Evolutionary conservation across 2,113 vertebrate genomes (phyloP).

Genomic region (Nerophis lumbriciformis): DNA sequence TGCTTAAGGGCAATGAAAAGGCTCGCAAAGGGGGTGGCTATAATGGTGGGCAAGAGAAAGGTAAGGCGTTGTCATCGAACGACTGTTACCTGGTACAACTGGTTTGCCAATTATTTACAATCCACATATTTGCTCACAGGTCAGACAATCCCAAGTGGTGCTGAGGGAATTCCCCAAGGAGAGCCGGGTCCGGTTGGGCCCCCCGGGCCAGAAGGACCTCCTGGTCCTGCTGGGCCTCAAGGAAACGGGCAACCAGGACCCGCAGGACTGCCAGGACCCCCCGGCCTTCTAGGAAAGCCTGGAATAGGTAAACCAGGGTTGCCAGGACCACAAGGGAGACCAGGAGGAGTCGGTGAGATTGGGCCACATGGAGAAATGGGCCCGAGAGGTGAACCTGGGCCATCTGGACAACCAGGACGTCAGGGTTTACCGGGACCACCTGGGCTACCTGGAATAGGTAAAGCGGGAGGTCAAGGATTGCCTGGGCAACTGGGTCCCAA

Average conservation of each 20-base stretch:
- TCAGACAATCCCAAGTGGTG: conserved; percentile 82
- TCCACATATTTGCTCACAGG: conserved; percentile 25
- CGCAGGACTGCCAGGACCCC: conserved; percentile 77
- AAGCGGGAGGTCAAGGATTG: conserved; percentile 82
- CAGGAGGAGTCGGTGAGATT: conserved; percentile 80
- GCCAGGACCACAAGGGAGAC: conserved; percentile 87
- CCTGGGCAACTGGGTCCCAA: conserved; percentile 85
- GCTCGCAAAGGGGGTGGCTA: conserved; percentile 73
- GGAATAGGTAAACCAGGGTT: conserved; percentile 89
- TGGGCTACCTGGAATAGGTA: conserved; percentile 87
- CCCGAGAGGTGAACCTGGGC: conserved; percentile 79
- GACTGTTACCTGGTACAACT: background rate
- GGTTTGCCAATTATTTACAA: background rate
- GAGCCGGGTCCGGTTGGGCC: conserved; percentile 77
- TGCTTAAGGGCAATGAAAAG: conserved; percentile 82
- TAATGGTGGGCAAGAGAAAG: conserved; percentile 77
- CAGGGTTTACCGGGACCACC: conserved; percentile 84
- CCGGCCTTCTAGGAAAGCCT: conserved; percentile 81
- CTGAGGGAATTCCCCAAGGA: conserved; percentile 83
- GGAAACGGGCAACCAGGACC: conserved; percentile 78
- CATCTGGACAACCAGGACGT: conserved; percentile 80
- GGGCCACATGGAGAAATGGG: conserved; percentile 87
- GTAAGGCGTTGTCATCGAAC: conserved; percentile 55
- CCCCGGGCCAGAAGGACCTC: conserved; percentile 71
- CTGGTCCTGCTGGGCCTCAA: conserved; percentile 81